phyloP scores from a whole-genome alignment of 1,140 invertebrate species.

The Papilio machaon region DNA sequence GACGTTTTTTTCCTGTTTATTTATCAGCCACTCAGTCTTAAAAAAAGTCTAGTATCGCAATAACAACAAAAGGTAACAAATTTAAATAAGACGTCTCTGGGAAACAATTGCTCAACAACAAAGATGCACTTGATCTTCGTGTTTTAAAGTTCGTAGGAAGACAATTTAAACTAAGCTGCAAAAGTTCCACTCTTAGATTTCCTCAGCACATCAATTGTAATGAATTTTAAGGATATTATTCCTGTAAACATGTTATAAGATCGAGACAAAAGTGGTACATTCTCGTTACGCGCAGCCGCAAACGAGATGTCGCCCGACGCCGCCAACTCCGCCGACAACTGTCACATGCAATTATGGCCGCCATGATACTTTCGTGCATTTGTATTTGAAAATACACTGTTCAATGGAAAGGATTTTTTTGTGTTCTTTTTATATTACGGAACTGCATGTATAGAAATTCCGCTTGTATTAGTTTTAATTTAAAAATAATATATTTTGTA shows the following conservation, averaged over 20 bases:
- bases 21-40: no score
- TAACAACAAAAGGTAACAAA: no score
- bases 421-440: constrained; percentile 44
- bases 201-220: neutral
- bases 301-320: constrained; percentile 55
- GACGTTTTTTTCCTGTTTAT: no score
- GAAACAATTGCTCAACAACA: no score
- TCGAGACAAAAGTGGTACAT: constrained; percentile 65
- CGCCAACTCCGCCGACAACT: constrained; percentile 63
- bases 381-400: constrained; percentile 72
- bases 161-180: neutral
- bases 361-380: constrained; percentile 74
- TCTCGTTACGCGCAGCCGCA: constrained; percentile 70
- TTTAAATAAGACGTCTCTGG: no score
- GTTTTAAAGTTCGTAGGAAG: no score
- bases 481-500: no score
- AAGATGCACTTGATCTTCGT: no score
- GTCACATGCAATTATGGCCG: constrained; percentile 76
- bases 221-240: neutral
- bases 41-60: no score
- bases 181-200: neutral
- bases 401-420: constrained; percentile 57
- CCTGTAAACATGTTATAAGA: constrained; percentile 40
- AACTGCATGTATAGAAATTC: constrained; percentile 30
- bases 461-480: neutral